Base-by-base conservation (phyloP, 2,797 vertebrate species). In the Xyrichtys novacula region DNA sequence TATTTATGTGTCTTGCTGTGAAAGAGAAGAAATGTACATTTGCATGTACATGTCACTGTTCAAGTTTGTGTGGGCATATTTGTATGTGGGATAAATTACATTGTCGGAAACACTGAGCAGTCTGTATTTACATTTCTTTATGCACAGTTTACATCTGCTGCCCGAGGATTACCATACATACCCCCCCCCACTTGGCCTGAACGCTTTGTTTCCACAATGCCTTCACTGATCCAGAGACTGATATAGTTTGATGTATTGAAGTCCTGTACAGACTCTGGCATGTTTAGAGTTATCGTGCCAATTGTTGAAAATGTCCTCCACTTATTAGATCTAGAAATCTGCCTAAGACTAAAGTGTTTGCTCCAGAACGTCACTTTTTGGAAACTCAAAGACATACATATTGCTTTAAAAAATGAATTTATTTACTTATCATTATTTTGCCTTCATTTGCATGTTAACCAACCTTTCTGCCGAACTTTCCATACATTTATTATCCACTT, bases 401-500 rank as follows among this genome's bases (percentile, higher is more conserved):
- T 23, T 39, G 9, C 7, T 58, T 9, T 6, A 3, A n/a, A 34
- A 31, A 44, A 3, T 16, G 11, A 31, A 7, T 32, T 25, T 5
- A 36, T 46, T 25, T 36, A n/a, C 39, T 31, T 61, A 29, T 63
- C 28, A 15, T 2, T 16, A 43, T 60, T 80, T 8, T 32, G 0
- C 0, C n/a, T n/a, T 34, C 25, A 8, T 49, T 49, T 53, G 28
- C 11, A 25, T 44, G 23, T 48, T 19, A 61, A 74, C 76, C 40
- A 63, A 39, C 39, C 48, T 55, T 55, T 75, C 56, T 1, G 42
- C 43, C 36, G 66, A 88, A 78, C 42, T 75, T 81, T 82, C 42
- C 73, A 71, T 54, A 56, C 76, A 80, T 80, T 84, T 63, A 87
- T 81, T 86, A 84, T n/a, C n/a, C n/a, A n/a, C n/a, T n/a, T n/a